phyloP scores from a whole-genome alignment of 2,888 invertebrate genomes.

The Oligia strigilis region DNA sequence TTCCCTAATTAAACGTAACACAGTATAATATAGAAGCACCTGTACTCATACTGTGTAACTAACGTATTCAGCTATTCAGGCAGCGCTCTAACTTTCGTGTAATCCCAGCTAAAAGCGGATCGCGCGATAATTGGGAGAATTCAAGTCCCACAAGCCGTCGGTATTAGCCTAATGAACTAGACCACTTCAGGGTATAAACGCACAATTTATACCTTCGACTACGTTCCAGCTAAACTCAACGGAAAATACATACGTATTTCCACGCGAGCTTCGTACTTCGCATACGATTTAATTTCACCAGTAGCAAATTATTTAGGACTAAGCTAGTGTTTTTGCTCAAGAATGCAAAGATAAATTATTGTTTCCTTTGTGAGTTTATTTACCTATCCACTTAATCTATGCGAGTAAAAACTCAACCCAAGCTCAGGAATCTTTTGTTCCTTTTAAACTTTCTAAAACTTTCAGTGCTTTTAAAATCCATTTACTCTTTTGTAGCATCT shows the following conservation, averaged over 20 bases:
- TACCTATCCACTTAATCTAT: conserved; percentile 57
- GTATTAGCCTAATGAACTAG: conserved; percentile 74
- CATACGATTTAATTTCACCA: conserved; percentile 40
- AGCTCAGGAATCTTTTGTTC: conserved; percentile 64
- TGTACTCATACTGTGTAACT: conserved; percentile 1
- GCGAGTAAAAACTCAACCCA: conserved; percentile 52
- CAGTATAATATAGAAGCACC: conserved; percentile 6
- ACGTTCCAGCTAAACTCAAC: conserved; percentile 29
- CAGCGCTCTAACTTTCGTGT: conserved; percentile 45
- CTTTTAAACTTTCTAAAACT: conserved; percentile 63
- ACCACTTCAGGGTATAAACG: conserved; percentile 59
- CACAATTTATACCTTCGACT: conserved; percentile 44
- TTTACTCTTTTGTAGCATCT: conserved; percentile 58
- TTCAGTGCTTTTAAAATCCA: conserved; percentile 61
- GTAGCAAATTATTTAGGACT: conserved; percentile 23
- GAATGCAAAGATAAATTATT: conserved; percentile 44
- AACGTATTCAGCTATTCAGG: conserved; percentile 26
- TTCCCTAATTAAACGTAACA: conserved; percentile 9
- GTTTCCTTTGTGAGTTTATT: conserved; percentile 62
- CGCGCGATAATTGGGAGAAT: conserved; percentile 70
- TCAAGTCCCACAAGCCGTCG: conserved; percentile 66
- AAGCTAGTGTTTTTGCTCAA: conserved; percentile 29
- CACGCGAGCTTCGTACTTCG: background rate
- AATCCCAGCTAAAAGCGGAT: conserved; percentile 67
- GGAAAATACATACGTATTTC: conserved; percentile 37